Base-by-base conservation (phyloP, 2,888 invertebrate genomes). In the Cheilosia urbana region DNA sequence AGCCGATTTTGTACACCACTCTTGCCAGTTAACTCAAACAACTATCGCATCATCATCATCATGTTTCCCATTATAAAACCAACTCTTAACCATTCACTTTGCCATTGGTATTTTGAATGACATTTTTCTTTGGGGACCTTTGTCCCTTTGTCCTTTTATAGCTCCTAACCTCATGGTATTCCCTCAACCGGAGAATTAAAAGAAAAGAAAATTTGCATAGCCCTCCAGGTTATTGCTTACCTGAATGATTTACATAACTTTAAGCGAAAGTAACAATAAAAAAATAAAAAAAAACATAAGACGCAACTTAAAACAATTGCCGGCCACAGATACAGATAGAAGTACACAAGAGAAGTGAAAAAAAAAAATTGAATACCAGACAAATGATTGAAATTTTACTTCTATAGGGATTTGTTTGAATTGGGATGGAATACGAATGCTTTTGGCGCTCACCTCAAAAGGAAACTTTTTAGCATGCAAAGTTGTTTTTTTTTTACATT, bases 201-300 rank as follows among this genome's bases (percentile, higher is more conserved):
- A 76, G 58, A 58, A 76, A 65, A 66, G 27, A 76, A 66, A 76
- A 76, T 76, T 76, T 76, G 58, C 75, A 76, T 76, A 76, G 65
- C 66, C 75, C 75, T 66, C 30, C 51, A 66, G 75, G 75, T 66
- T 30, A 49, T 49, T 66, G 66, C 51, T 76, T 76, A 76, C 75
- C 75, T 76, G 66, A 76, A 76, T 76, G 75, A 76, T 66, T 76
- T 66, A 65, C 75, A 76, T 76, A 76, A 57, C 65, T 76, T 58
- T 58, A 37, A 47, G 21, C 27, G 24, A 72, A 72, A 63, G 71
- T 15, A 66, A 76, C 65, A 75, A 49, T 75, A 75, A 65, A 65
- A 65, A n/a, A n/a, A n/a, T n/a, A n/a, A n/a, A n/a, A 65, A 37
- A 24, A 42, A 63, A 37, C 7, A 9, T 9, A 9, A 30, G 9